phyloP scores from a whole-genome alignment of 2,113 vertebrate species.

The Xiphorhynchus elegans region DNA sequence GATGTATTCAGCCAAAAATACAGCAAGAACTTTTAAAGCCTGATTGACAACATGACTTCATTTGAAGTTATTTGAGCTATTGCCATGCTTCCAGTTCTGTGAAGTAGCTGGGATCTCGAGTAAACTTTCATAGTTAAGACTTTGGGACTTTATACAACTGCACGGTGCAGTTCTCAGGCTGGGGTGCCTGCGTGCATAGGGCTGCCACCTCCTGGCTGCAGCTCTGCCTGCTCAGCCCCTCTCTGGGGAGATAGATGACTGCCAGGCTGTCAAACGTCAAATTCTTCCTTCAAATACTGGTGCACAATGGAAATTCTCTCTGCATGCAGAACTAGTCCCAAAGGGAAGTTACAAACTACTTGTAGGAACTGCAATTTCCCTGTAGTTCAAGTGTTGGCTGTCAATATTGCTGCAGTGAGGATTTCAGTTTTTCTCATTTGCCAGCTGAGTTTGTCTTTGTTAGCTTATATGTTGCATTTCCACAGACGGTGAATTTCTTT shows the following conservation, averaged over 20 bases:
- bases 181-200: rapidly evolving
- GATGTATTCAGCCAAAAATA: not conserved
- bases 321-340: not conserved
- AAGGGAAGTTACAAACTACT: not conserved
- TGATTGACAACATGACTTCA: not conserved
- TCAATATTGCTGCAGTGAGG: no score
- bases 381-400: not conserved
- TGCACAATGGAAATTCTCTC: not conserved
- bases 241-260: rapidly evolving
- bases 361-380: not conserved
- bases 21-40: not conserved
- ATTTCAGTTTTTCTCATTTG: not conserved
- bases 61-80: not conserved
- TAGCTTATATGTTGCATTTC: not conserved
- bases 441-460: not conserved
- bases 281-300: not conserved
- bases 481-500: not conserved
- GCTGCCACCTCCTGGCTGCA: conserved; percentile 4
- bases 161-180: rapidly evolving
- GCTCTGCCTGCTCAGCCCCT: not conserved
- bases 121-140: not conserved
- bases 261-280: rapidly evolving
- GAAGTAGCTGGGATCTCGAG: not conserved
- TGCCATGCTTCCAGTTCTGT: not conserved
- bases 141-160: not conserved